Percentiles rank a stretch among this genome's conserved stretches.
phyloP scores from a whole-genome alignment of 2,888 invertebrate genomes.

The Hofmannophila pseudospretella region DNA sequence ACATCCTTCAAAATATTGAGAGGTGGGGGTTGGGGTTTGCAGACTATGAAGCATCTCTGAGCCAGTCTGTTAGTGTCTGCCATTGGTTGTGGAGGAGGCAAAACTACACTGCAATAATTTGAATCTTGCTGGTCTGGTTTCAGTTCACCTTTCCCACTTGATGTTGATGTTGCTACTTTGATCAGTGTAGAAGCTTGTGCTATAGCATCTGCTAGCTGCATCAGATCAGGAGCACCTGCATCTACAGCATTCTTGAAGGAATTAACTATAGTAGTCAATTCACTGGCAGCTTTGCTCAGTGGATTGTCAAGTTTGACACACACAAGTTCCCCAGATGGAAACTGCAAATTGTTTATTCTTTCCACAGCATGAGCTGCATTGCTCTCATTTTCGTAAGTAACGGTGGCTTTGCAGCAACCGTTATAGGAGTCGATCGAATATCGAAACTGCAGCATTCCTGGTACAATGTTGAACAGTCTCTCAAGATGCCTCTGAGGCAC shows the following conservation, averaged over 20 bases:
- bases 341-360: conserved; percentile 93
- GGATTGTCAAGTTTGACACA: conserved; percentile 82
- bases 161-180: conserved; percentile 80
- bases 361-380: conserved; percentile 83
- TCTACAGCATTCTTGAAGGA: conserved; percentile 57
- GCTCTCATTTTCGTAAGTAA: conserved; percentile 54
- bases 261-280: conserved; percentile 53
- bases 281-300: conserved; percentile 52
- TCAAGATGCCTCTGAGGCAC: conserved; percentile 87
- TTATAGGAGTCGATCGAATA: conserved; percentile 68
- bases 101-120: conserved; percentile 79
- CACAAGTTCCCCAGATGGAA: conserved; percentile 91
- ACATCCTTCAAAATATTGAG: conserved; percentile 86
- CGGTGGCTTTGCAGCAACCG: conserved; percentile 54
- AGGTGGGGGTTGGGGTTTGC: conserved; percentile 83
- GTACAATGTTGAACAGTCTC: conserved; percentile 91
- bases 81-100: conserved; percentile 85
- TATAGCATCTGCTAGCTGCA: conserved; percentile 85
- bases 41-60: conserved; percentile 83
- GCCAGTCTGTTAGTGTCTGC: conserved; percentile 79
- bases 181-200: conserved; percentile 87
- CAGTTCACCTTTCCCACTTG: no score
- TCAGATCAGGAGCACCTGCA: conserved; percentile 67
- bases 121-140: conserved; percentile 25
- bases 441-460: conserved; percentile 70